A percentile compares a stretch with the other conserved stretches of the same genome.
These are phyloP conservation scores for Atractosteus spatula DNA, from an alignment of 2,113 vertebrate species.

Conservation along the genomic window DNA sequence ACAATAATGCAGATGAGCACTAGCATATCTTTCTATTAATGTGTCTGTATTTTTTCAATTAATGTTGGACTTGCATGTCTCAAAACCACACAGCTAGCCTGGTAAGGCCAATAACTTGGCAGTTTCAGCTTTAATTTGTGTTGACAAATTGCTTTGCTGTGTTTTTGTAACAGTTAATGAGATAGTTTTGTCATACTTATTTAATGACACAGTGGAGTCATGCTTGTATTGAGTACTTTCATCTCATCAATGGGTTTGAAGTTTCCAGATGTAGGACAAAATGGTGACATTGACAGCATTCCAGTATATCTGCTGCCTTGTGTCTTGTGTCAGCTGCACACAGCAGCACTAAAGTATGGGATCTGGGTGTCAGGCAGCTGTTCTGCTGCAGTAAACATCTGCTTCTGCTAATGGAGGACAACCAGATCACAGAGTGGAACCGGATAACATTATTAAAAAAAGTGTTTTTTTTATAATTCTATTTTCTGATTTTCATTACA, in stretches of 20 bases:
- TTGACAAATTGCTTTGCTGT: slow-evolving; percentile 24
- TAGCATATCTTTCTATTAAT: too few species aligned
- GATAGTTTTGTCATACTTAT: slow-evolving; percentile 27
- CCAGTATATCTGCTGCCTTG: slow-evolving; percentile 23
- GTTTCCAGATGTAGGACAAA: slow-evolving; percentile 31
- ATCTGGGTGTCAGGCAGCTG: too few species aligned
- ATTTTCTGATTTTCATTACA: too few species aligned
- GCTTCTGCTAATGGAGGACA: too few species aligned
- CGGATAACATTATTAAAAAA: too few species aligned
- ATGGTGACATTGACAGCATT: slow-evolving; percentile 32
- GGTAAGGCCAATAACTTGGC: background rate
- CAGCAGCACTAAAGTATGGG: too few species aligned
- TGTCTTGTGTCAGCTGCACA: background rate
- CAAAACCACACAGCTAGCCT: background rate
- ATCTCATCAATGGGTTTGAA: slow-evolving; percentile 35
- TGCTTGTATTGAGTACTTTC: slow-evolving; percentile 26
- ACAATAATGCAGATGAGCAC: too few species aligned
- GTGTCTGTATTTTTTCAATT: too few species aligned
- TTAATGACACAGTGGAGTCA: slow-evolving; percentile 28
- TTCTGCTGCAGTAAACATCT: too few species aligned
- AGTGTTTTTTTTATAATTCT: too few species aligned
- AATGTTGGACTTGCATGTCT: too few species aligned
- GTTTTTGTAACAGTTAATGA: slow-evolving; percentile 35
- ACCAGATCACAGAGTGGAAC: too few species aligned
- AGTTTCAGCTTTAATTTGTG: background rate